Conservation (phyloP, 2,113 vertebrate species). For the Dasyurus viverrinus region DNA sequence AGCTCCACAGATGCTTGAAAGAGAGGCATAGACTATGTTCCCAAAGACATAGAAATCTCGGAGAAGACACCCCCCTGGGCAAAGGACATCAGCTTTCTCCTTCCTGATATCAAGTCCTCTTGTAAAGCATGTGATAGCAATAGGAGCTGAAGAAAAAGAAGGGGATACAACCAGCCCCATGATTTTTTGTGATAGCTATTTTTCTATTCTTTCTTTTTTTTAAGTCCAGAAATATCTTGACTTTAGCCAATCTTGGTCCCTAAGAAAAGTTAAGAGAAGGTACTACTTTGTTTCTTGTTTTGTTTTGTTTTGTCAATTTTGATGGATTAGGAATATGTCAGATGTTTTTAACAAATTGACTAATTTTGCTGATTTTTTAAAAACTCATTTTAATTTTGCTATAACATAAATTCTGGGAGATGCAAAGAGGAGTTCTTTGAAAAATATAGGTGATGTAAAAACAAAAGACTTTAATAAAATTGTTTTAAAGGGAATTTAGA, state of each 20-base stretch:
- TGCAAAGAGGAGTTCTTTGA: background rate
- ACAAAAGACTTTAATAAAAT: background rate
- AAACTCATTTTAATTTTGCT: background rate
- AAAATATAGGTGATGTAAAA: background rate
- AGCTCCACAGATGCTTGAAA: conserved; percentile 95
- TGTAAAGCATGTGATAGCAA: conserved; percentile 88
- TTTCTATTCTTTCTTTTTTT: background rate
- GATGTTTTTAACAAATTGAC: background rate
- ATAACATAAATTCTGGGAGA: background rate
- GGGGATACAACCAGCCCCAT: background rate
- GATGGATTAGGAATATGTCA: background rate
- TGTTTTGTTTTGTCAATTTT: background rate
- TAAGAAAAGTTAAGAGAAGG: background rate
- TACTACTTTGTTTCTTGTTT: background rate
- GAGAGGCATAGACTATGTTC: conserved; percentile 90
- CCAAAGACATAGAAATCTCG: conserved; percentile 91
- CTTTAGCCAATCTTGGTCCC: background rate
- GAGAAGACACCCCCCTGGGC: conserved; percentile 88
- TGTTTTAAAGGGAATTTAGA: background rate
- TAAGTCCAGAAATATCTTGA: conserved; percentile 8
- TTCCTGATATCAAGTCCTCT: conserved; percentile 89
- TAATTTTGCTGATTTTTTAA: background rate
- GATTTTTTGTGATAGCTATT: background rate
- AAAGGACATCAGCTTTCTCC: conserved; percentile 86
- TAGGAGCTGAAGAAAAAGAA: conserved; percentile 81